Conservation (phyloP, 2,797 vertebrate species). For the Pseudochirops cupreus region DNA sequence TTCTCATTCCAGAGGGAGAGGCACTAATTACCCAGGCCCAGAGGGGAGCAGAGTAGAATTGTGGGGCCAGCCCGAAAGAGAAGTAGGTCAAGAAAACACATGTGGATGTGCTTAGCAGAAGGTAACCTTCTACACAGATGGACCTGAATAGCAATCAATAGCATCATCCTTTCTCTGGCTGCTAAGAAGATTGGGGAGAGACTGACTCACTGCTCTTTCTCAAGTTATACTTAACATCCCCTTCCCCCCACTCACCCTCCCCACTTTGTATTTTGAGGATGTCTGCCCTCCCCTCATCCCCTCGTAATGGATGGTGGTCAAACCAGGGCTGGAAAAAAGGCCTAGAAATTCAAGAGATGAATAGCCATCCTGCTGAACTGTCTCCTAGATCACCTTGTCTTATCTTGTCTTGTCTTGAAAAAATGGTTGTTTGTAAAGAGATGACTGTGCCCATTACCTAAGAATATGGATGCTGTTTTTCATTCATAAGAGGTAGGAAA, state of each 20-base stretch:
- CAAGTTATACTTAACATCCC: background rate
- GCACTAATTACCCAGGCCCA: conserved; percentile 38
- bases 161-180: background rate
- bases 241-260: background rate
- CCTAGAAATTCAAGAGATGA: conserved; percentile 45
- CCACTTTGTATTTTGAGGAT: background rate
- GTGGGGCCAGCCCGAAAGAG: conserved; percentile 27
- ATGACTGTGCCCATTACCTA: conserved; percentile 62
- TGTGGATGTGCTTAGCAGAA: background rate
- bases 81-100: conserved; percentile 52
- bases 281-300: background rate
- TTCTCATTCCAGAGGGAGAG: conserved; percentile 20
- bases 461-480: conserved; percentile 71
- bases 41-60: conserved; percentile 34
- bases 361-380: conserved; percentile 34
- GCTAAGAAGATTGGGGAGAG: background rate
- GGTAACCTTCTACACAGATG: background rate
- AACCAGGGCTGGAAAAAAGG: background rate
- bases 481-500: conserved; percentile 65
- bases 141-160: background rate
- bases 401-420: conserved; percentile 69
- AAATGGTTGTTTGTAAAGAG: conserved; percentile 75
- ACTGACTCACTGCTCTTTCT: background rate
- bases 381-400: conserved; percentile 29
- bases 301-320: conserved; percentile 7